Base-by-base conservation (phyloP, 1,140 invertebrate species). In the Rhagoletis zephyria region DNA sequence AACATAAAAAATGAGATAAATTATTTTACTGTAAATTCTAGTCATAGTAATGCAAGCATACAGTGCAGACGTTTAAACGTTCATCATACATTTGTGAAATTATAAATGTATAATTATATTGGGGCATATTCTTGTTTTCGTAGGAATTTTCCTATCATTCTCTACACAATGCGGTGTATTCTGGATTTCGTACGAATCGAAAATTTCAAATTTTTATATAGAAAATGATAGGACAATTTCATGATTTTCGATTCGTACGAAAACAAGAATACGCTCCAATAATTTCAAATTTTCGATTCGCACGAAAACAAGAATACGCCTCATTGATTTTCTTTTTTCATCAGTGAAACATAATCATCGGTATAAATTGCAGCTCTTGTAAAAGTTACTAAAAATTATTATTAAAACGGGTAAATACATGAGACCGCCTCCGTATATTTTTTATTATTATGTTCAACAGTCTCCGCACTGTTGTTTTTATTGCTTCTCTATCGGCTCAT, bases 21-120 rank as follows among this genome's bases (percentile, higher is more conserved):
- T 56, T 56, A 19, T 81, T n/a, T 81, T 56, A 7, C n/a, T 81
- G 48, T 56, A 19, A 81, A 30, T 81, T 81, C n/a, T 81, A 81
- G 9, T 56, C 9, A 19, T 30, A 59, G 19, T 56, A 74, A 81
- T 85, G 56, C 19, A 85, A 40, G n/a, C 59, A 85, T 60, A 16
- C 19, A 14, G 4, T 51, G 6, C 16, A 51, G 42, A 81, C 42
- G 14, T 48, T 12, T 51, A 81, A 81, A 9, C 74, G 74, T 16
- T 51, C 14, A 51, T 81, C 19, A 42, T 61, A 85, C 42, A n/a
- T 85, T 16, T 59, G 19, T 60, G 19, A 12, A 60, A 56, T 85
- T 85, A 60, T 85, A 56, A 56, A 19, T 59, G 9, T 56, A 60
- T 48, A 81, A n/a, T 81, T 81, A 65, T 65, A 65, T 65, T 12